These are phyloP conservation scores for Eospalax fontanierii DNA, from an alignment of 2,797 vertebrate genomes.

Conservation along the genomic window DNA sequence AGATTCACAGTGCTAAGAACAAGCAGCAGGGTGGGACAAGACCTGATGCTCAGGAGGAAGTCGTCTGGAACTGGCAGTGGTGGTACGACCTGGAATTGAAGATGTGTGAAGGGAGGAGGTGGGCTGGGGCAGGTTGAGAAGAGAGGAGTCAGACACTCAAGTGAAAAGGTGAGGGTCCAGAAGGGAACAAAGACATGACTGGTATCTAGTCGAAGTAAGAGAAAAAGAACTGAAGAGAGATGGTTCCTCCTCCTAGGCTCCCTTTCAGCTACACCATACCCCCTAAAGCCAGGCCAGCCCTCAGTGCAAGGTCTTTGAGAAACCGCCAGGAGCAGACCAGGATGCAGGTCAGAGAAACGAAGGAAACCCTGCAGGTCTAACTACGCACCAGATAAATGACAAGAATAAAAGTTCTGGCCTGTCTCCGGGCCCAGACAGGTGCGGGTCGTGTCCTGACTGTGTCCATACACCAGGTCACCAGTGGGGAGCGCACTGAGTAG, in stretches of 20 bases:
- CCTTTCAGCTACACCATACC: neutral
- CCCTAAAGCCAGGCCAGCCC: neutral
- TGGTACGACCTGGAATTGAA: neutral
- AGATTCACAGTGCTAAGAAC: neutral
- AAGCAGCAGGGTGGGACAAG: neutral
- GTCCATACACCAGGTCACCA: neutral
- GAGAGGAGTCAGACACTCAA: neutral
- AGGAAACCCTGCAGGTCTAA: neutral
- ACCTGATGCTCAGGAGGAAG: neutral
- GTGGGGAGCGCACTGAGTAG: too few species aligned
- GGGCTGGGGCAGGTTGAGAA: neutral
- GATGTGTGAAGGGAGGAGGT: neutral
- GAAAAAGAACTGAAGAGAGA: neutral
- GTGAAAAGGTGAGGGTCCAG: neutral
- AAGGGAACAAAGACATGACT: neutral
- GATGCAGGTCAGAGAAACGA: neutral
- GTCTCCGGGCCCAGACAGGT: neutral
- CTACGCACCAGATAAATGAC: neutral
- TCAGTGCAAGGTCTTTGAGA: neutral
- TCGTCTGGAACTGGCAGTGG: neutral
- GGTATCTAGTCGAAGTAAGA: neutral
- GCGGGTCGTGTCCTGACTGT: neutral
- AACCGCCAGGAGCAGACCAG: neutral
- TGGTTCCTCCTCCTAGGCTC: neutral
- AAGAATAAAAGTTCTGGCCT: neutral